A percentile compares a stretch with the other conserved stretches of the same genome.
Evolutionary conservation across 30 jellyfish, hydroid and myxozoan species (phyloP).

Genomic region (Rhopilema esculentum): DNA sequence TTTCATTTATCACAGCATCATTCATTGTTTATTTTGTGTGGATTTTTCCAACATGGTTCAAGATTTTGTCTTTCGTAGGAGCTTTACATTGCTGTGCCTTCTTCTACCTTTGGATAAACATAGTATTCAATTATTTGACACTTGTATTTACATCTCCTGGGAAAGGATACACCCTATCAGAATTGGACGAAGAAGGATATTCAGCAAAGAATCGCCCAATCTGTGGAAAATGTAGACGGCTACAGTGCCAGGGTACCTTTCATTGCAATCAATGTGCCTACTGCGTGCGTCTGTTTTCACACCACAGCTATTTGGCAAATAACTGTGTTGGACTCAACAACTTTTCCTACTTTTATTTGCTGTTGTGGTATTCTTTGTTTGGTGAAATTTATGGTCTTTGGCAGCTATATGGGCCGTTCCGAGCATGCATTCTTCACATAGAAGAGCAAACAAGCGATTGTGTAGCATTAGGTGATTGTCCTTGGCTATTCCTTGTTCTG

Average conservation of each 20-base stretch:
- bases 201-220: constrained; percentile 28
- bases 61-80: constrained; percentile 42
- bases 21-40: constrained; percentile 48
- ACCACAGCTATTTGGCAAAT: constrained; percentile 70
- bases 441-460: constrained; percentile 17
- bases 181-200: constrained; percentile 63
- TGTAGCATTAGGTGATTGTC: constrained; percentile 64
- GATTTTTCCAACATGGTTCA: constrained; percentile 46
- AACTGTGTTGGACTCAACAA: constrained; percentile 88
- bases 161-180: constrained; percentile 55
- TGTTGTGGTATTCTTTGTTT: constrained; percentile 57
- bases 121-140: constrained; percentile 79
- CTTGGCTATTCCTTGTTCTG: constrained; percentile 26
- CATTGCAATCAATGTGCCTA: constrained; percentile 70
- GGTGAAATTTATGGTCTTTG: constrained; percentile 47
- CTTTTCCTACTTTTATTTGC: constrained; percentile 66
- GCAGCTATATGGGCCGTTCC: constrained; percentile 52
- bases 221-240: constrained; percentile 69
- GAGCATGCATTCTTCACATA: constrained; percentile 54
- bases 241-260: constrained; percentile 70
- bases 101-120: constrained; percentile 80
- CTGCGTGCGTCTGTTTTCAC: constrained; percentile 79
- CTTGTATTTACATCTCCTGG: constrained; percentile 80
- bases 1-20: constrained; percentile 31
- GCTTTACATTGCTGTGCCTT: constrained; percentile 35